phyloP scores from a whole-genome alignment of 2,888 invertebrate genomes.

The Aphodius sticticus region DNA sequence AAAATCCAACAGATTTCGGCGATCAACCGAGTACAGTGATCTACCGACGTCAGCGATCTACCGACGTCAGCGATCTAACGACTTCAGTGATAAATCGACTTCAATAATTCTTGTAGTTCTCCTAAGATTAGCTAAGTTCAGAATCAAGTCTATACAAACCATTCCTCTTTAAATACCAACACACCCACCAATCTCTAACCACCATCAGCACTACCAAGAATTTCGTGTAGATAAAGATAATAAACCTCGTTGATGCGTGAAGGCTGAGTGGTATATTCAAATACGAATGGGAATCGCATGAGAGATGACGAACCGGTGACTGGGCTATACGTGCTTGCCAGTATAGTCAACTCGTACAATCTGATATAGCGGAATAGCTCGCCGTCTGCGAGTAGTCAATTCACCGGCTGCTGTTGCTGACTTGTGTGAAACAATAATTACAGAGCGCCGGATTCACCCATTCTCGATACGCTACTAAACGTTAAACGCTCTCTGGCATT shows the following conservation, averaged over 20 bases:
- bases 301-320: constrained; percentile 19
- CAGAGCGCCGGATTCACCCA: constrained; percentile 55
- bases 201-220: background rate
- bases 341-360: background rate
- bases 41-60: too few relatives aligned
- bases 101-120: too few relatives aligned
- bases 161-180: background rate
- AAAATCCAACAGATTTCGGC: too few relatives aligned
- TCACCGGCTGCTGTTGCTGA: constrained; percentile 44
- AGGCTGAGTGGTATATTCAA: constrained; percentile 34
- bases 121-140: too few relatives aligned
- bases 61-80: too few relatives aligned
- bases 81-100: too few relatives aligned
- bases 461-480: constrained; percentile 53
- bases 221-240: constrained; percentile 31
- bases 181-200: background rate
- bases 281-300: constrained; percentile 41
- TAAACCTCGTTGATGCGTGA: constrained; percentile 30
- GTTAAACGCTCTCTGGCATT: constrained; percentile 49
- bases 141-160: too few relatives aligned
- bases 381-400: constrained; percentile 38
- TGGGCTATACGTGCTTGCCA: background rate
- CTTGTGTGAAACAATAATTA: constrained; percentile 58
- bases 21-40: too few relatives aligned
- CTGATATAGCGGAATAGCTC: background rate